A percentile compares a stretch with the other conserved stretches of the same genome.
Evolutionary conservation across 2,797 vertebrate species (phyloP).

Genomic region (Remorina albescens): DNA sequence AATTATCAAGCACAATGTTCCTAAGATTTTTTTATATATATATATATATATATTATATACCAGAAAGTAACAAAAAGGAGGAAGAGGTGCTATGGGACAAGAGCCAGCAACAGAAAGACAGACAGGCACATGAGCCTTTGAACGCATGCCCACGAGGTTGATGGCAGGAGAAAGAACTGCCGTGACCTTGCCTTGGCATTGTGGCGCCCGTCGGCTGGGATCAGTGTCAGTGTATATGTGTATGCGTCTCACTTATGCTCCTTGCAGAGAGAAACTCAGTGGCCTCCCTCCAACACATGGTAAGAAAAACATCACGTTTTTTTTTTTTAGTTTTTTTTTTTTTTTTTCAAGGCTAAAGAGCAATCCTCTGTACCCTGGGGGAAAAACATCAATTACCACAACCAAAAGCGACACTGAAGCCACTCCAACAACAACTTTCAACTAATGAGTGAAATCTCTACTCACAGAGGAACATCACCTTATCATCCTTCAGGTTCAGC

Average conservation of each 20-base stretch:
- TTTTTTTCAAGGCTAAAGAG: no score
- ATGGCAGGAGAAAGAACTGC: slow-evolving; percentile 56
- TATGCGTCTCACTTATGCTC: slow-evolving; percentile 2
- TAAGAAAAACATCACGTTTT: not conserved
- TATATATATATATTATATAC: not conserved
- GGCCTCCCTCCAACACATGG: not conserved
- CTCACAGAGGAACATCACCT: not conserved
- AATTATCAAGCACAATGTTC: not conserved
- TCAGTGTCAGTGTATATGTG: slow-evolving; percentile 45
- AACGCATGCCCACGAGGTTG: slow-evolving; percentile 65
- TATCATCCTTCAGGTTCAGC: not conserved
- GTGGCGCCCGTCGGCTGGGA: slow-evolving; percentile 61
- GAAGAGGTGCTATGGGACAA: not conserved
- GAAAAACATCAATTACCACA: slow-evolving; percentile 1
- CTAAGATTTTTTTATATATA: not conserved
- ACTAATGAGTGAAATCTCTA: not conserved
- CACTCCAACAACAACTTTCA: not conserved
- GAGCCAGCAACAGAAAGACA: slow-evolving; percentile 21
- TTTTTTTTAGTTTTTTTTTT: no score
- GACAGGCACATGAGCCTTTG: slow-evolving; percentile 55
- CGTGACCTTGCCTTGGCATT: slow-evolving; percentile 67
- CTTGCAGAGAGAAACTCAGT: slow-evolving; percentile 18
- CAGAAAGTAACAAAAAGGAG: not conserved
- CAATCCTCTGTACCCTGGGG: not conserved
- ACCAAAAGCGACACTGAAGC: not conserved